Percentiles rank a stretch among this genome's conserved stretches.
Conservation (phyloP, 2,888 invertebrate genomes). For the Allolobophora icterica region DNA sequence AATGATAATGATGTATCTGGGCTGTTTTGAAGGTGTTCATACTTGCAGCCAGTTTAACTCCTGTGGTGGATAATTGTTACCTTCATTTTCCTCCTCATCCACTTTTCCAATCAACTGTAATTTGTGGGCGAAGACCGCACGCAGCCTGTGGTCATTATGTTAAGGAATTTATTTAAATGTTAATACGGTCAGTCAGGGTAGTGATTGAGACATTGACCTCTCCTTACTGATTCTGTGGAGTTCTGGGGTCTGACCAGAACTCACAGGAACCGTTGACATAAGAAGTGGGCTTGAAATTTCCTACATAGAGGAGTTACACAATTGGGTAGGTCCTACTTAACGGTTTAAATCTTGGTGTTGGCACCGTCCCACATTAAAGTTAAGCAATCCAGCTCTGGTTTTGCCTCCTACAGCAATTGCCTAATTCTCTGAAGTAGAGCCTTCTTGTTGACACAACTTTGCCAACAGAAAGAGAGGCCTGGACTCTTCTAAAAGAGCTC, state of each 20-base stretch:
- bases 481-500: no score
- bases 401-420: not conserved
- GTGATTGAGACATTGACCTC: not conserved
- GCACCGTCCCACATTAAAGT: no score
- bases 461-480: no score
- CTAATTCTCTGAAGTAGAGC: not conserved
- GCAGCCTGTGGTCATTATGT: not conserved
- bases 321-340: not conserved
- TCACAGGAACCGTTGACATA: not conserved
- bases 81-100: not conserved
- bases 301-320: not conserved
- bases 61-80: not conserved
- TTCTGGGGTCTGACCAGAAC: not conserved
- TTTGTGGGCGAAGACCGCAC: no score
- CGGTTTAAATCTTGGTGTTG: not conserved
- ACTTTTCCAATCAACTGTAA: no score
- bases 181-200: not conserved
- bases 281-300: not conserved
- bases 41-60: not conserved
- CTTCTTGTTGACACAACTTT: not conserved
- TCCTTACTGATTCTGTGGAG: no score
- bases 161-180: not conserved
- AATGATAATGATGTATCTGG: not conserved
- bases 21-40: not conserved
- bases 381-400: not conserved